Conservation (phyloP, 2,888 invertebrate genomes). For the Stomorhina lunata region DNA sequence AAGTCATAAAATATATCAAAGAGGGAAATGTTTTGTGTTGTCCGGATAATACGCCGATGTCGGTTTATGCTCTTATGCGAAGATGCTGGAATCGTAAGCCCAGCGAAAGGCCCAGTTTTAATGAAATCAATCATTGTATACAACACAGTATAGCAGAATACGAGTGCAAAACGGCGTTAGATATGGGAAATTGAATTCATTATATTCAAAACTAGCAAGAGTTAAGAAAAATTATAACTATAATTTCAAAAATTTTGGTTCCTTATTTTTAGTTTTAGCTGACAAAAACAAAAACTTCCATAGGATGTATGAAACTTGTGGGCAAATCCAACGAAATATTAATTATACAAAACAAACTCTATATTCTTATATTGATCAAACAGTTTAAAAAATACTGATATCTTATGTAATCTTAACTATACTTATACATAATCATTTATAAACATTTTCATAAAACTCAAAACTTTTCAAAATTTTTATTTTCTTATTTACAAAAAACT, state of each 20-base stretch:
- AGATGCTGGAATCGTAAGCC: conserved; percentile 96
- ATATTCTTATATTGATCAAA: not conserved
- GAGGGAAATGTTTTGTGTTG: conserved; percentile 94
- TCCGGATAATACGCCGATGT: conserved; percentile 93
- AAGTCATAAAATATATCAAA: conserved; percentile 96
- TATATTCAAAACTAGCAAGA: not conserved
- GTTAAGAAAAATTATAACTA: not conserved
- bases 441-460: conserved; percentile 15
- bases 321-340: conserved; percentile 55
- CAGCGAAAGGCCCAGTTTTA: conserved; percentile 91
- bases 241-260: conserved; percentile 47
- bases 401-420: conserved; percentile 15
- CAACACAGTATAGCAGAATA: conserved; percentile 83
- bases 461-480: not conserved
- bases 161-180: conserved; percentile 77
- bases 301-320: conserved; percentile 36
- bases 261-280: conserved; percentile 42
- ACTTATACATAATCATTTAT: conserved; percentile 48
- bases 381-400: not conserved
- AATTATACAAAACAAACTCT: conserved; percentile 5
- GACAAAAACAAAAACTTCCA: conserved; percentile 35
- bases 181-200: conserved; percentile 45
- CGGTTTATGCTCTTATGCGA: conserved; percentile 95
- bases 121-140: conserved; percentile 88
- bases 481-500: not conserved